A percentile compares a stretch with the other conserved stretches of the same genome.
These are phyloP conservation scores for Clarias fuscus DNA, from an alignment of 2,797 vertebrate genomes.

Conservation along the genomic window DNA sequence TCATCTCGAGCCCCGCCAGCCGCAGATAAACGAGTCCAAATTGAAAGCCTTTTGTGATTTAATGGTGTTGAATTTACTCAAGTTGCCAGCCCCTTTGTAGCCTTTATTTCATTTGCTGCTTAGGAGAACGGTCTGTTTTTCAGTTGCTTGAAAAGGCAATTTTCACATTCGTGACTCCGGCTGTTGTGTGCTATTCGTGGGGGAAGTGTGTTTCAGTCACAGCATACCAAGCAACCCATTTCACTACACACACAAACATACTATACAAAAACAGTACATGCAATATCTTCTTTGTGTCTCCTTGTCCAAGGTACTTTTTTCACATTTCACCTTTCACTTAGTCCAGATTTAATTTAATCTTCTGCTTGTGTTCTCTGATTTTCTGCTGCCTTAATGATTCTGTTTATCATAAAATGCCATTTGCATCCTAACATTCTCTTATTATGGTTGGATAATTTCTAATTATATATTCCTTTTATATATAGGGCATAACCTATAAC, in stretches of 20 bases:
- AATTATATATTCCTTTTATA: background rate
- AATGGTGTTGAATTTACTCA: slow-evolving; percentile 50
- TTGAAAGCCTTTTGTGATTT: slow-evolving; percentile 51
- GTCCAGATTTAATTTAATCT: background rate
- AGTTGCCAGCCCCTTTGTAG: slow-evolving; percentile 36
- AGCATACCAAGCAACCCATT: slow-evolving; percentile 8
- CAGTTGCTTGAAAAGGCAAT: slow-evolving; percentile 32
- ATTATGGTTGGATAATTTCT: background rate
- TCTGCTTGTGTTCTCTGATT: background rate
- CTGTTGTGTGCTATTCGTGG: slow-evolving; percentile 3
- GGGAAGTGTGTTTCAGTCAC: slow-evolving; percentile 27
- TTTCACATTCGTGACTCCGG: slow-evolving; percentile 39
- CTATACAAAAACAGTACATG: background rate
- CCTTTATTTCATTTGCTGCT: slow-evolving; percentile 47
- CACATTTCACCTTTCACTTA: background rate
- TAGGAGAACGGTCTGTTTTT: slow-evolving; percentile 23
- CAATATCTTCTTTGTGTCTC: too few species aligned
- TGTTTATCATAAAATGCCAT: background rate
- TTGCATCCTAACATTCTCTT: background rate
- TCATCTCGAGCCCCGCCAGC: slow-evolving; percentile 34
- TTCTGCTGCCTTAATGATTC: background rate
- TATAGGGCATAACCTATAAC: background rate
- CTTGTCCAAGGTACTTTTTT: background rate
- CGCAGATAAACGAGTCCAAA: slow-evolving; percentile 47
- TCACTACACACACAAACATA: slow-evolving; percentile 18